Evolutionary conservation across 2,797 vertebrate species (phyloP).

Genomic region (Sylvilagus floridanus): DNA sequence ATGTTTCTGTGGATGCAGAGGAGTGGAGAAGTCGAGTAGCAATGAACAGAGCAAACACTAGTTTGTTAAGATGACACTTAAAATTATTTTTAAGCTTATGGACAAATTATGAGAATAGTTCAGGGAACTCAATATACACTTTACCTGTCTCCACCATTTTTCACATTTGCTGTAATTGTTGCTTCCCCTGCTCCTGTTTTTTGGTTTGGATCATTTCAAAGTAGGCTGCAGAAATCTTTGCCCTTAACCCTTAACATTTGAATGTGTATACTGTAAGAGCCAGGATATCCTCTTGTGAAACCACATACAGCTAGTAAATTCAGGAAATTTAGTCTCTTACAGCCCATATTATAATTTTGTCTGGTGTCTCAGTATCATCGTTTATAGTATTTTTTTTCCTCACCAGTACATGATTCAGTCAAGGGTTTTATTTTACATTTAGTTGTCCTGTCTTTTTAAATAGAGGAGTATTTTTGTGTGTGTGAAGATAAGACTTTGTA

Average conservation of each 20-base stretch:
- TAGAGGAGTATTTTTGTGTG: background rate
- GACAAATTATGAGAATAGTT: background rate
- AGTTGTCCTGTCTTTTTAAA: slow-evolving; percentile 1
- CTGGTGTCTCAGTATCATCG: background rate
- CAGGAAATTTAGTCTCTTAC: slow-evolving; percentile 43
- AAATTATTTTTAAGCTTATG: slow-evolving; percentile 47
- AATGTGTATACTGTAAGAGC: background rate
- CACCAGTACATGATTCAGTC: background rate
- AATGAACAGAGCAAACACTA: background rate
- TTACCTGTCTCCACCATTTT: background rate
- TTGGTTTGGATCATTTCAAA: background rate
- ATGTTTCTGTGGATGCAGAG: slow-evolving; percentile 16
- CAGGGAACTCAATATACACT: background rate
- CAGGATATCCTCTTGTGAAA: slow-evolving; percentile 13
- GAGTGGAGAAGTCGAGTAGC: background rate
- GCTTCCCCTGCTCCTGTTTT: background rate
- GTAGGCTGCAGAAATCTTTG: background rate
- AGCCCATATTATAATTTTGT: slow-evolving; percentile 1
- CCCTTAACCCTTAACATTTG: background rate
- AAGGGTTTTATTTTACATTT: slow-evolving; percentile 40
- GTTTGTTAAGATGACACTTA: background rate
- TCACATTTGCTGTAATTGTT: slow-evolving; percentile 1
- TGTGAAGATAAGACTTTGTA: slow-evolving; percentile 7
- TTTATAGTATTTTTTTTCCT: background rate
- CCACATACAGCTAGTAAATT: background rate